Evolutionary conservation across 2,113 vertebrate species (phyloP).

Genomic region (Cyanoderma ruficeps): DNA sequence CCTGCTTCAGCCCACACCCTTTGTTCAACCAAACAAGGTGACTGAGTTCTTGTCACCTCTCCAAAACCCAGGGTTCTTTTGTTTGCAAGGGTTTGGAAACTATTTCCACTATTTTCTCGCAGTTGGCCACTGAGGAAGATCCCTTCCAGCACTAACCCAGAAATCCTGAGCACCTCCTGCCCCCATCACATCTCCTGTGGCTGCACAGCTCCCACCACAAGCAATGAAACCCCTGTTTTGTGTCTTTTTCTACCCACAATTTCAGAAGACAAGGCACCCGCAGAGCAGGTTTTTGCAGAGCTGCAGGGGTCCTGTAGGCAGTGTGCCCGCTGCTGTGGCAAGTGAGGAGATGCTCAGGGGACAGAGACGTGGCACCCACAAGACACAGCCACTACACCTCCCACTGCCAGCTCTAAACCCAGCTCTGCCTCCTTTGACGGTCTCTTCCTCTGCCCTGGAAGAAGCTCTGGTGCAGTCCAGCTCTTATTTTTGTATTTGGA

Average conservation of each 20-base stretch:
- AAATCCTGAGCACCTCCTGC: background rate
- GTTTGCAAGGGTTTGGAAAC: background rate
- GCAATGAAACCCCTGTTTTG: rapidly evolving
- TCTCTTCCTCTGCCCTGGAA: background rate
- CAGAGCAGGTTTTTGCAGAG: background rate
- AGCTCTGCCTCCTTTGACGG: background rate
- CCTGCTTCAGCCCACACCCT: background rate
- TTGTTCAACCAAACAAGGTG: background rate
- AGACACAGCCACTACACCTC: background rate
- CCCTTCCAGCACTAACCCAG: background rate
- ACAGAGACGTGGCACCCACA: background rate
- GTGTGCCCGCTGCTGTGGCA: rapidly evolving
- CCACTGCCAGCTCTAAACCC: background rate
- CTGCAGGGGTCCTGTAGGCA: background rate
- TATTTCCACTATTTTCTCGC: background rate
- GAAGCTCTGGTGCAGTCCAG: background rate
- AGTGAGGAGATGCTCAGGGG: background rate
- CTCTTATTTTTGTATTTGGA: background rate
- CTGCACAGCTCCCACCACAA: background rate
- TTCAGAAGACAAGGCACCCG: background rate
- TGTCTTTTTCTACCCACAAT: rapidly evolving
- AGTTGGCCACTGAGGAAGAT: background rate
- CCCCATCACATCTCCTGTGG: rapidly evolving
- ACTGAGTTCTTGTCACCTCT: background rate
- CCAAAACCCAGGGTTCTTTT: background rate